Evolutionary conservation across 2,888 invertebrate genomes (phyloP).

Genomic region (Orthonevra nobilis): DNA sequence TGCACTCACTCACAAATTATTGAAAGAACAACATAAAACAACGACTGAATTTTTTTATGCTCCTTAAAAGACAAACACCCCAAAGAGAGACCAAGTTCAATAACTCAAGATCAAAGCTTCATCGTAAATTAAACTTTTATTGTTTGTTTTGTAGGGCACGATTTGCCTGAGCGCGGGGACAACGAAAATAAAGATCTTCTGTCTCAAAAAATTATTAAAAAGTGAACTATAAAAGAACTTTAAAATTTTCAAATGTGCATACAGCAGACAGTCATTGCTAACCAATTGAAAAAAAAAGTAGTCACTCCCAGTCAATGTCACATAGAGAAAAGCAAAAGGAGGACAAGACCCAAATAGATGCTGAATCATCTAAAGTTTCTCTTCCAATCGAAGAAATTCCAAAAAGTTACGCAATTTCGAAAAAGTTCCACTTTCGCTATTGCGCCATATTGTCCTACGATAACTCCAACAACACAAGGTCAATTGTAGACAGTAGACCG

Average conservation of each 20-base stretch:
- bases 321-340: constrained; percentile 23
- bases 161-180: background rate
- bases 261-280: constrained; percentile 12
- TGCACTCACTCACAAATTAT: no score
- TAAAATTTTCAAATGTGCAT: background rate
- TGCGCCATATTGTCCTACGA: constrained; percentile 42
- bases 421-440: constrained; percentile 57
- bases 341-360: constrained; percentile 29
- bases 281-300: constrained; percentile 32
- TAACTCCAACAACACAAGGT: constrained; percentile 50
- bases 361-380: constrained; percentile 55
- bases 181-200: background rate
- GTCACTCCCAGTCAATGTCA: constrained; percentile 57
- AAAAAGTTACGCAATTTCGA: constrained; percentile 47
- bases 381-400: constrained; percentile 38
- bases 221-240: no score
- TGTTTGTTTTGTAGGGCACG: no score
- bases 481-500: constrained; percentile 25
- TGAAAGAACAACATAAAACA: constrained; percentile 9
- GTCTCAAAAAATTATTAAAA: constrained; percentile 4
- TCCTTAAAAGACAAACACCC: constrained; percentile 18
- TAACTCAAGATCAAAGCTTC: constrained; percentile 20
- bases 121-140: no score
- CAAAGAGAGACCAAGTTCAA: constrained; percentile 27
- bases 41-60: constrained; percentile 6